A percentile compares a stretch with the other conserved stretches of the same genome.
phyloP scores from a whole-genome alignment of 2,797 vertebrate species.

The Propithecus perrieri region DNA sequence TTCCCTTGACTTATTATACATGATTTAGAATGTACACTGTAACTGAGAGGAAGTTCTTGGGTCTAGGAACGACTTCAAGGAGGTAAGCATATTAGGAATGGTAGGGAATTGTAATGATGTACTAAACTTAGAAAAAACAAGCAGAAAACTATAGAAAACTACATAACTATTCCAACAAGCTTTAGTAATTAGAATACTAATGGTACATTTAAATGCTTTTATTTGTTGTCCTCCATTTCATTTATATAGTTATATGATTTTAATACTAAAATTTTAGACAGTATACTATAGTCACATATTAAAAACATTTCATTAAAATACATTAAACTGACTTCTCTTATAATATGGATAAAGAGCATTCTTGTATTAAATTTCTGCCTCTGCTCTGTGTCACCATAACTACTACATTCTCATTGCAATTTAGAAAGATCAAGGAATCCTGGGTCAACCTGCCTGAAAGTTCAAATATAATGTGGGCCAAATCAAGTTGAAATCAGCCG shows the following conservation, averaged over 20 bases:
- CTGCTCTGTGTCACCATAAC: background rate
- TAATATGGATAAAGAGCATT: background rate
- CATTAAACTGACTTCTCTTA: background rate
- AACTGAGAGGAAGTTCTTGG: background rate
- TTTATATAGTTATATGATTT: background rate
- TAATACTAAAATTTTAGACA: background rate
- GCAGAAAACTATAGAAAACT: constrained; percentile 4
- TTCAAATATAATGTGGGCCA: background rate
- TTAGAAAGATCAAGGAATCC: background rate
- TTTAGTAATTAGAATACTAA: constrained; percentile 22
- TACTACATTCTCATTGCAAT: constrained; percentile 12
- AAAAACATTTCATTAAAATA: constrained; percentile 1
- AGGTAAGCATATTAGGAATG: background rate
- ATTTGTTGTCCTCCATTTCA: background rate
- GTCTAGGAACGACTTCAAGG: background rate
- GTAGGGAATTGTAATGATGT: constrained; percentile 7
- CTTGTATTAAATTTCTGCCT: constrained; percentile 19
- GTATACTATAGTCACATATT: background rate
- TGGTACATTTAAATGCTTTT: background rate
- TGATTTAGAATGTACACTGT: background rate
- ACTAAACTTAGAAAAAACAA: background rate
- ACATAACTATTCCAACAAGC: background rate
- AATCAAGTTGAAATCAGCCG: background rate
- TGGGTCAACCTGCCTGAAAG: background rate
- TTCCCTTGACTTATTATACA: background rate